A percentile compares a stretch with the other conserved stretches of the same genome.
Conservation (phyloP, 2,888 invertebrate species). For the Lasioglossum pauxillum region DNA sequence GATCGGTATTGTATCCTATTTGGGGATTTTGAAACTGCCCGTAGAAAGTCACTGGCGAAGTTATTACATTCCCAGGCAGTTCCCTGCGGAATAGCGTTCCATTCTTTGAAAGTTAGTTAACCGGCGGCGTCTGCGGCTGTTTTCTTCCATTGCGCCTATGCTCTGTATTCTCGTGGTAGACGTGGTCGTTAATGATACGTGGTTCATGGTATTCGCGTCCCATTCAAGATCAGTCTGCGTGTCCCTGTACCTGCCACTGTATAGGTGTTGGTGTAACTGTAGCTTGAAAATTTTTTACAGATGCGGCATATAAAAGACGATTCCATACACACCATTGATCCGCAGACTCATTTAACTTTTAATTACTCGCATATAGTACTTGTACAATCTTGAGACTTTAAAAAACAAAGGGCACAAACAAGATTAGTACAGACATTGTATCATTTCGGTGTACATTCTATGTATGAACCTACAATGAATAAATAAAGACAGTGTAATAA, state of each 20-base stretch:
- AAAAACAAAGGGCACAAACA: too few relatives aligned
- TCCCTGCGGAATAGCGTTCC: slow-evolving; percentile 15
- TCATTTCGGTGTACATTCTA: too few relatives aligned
- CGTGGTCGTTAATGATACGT: slow-evolving; percentile 17
- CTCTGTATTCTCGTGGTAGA: neutral
- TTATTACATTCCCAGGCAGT: slow-evolving; percentile 29
- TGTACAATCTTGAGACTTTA: too few relatives aligned
- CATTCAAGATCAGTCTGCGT: slow-evolving; percentile 8
- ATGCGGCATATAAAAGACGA: neutral
- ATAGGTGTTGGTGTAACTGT: neutral
- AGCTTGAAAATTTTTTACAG: neutral
- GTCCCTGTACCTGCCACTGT: neutral
- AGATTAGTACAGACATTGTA: too few relatives aligned
- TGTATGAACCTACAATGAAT: too few relatives aligned
- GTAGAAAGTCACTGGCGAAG: slow-evolving; percentile 12
- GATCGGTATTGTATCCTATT: neutral
- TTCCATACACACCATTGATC: neutral
- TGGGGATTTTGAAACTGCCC: neutral
- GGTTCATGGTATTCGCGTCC: slow-evolving; percentile 12
- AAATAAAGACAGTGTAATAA: too few relatives aligned
- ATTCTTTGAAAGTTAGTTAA: slow-evolving; percentile 39
- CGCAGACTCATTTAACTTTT: neutral
- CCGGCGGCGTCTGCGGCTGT: slow-evolving; percentile 28
- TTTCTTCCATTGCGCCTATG: slow-evolving; percentile 21
- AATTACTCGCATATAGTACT: neutral